phyloP scores from a whole-genome alignment of 2,113 vertebrate genomes.

The Thamnaconus septentrionalis region DNA sequence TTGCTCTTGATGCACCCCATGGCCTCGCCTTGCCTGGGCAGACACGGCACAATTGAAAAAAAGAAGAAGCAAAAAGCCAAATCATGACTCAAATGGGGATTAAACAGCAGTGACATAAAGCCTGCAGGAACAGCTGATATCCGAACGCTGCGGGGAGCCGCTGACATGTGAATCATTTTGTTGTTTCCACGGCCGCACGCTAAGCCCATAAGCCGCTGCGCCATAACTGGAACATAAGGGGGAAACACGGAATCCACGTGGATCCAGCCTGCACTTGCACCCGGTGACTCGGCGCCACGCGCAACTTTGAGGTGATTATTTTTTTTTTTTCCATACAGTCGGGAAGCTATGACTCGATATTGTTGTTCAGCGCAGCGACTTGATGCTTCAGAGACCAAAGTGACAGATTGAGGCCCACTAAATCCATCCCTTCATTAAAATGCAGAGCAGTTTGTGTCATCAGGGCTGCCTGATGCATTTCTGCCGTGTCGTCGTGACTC shows the following conservation, averaged over 20 bases:
- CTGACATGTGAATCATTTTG: conserved; percentile 47
- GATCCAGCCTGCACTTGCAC: conserved; percentile 48
- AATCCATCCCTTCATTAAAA: no score
- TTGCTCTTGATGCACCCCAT: conserved; percentile 98
- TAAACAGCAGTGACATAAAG: conserved; percentile 22
- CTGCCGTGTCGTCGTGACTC: no score
- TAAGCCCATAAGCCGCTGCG: conserved; percentile 60
- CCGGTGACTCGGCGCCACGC: background rate
- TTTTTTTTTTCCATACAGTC: background rate
- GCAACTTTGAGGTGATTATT: background rate
- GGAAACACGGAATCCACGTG: background rate
- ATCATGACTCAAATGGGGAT: background rate
- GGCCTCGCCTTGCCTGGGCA: conserved; percentile 66
- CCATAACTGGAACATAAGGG: conserved; percentile 59
- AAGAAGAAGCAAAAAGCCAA: background rate
- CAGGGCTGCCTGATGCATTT: no score
- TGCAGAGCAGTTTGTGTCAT: no score
- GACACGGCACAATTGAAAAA: conserved; percentile 15
- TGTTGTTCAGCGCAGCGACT: no score
- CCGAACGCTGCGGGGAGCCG: conserved; percentile 38
- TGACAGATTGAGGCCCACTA: no score
- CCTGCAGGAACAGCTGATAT: conserved; percentile 19
- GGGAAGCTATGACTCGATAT: no score
- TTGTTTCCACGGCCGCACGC: conserved; percentile 28
- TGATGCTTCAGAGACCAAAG: no score